Base-by-base conservation (phyloP, 2,113 vertebrate species). In the Oreocharis arfaki region DNA sequence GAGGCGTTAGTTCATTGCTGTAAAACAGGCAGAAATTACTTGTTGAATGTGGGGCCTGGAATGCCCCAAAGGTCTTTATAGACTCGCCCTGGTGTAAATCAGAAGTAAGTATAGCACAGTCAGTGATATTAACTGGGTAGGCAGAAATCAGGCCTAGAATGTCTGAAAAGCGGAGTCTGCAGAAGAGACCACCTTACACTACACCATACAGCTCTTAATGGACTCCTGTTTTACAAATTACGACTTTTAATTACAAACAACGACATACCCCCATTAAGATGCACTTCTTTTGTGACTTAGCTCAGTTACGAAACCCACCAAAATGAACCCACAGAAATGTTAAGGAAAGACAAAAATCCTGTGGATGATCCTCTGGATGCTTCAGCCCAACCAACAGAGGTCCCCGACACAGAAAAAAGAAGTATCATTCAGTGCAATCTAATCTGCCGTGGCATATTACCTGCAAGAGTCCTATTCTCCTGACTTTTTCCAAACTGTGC, bases 361-460 rank as follows among this genome's bases (percentile, higher is more conserved):
- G 13, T 9, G 28, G 28, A 37, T 21, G 20, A 49, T 9, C 30
- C 32, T 76, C 74, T 57, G 1, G 3, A 44, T 0, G 0, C 50
- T 18, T 53, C 11, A 37, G 39, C 39, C 46, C 33, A 55, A 73
- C 2, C 20, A 42, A 37, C 15, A 2, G 4, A 80, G 41, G 32
- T 12, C 27, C 21, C 19, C 1, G 2, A 63, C 16, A 41, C 16
- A 61, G 35, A 68, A 42, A 69, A 60, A 49, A 41, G 10, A 41
- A 67, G 33, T 1, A 11, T 13, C 11, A 14, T 9, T 26, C 22
- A 49, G 39, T 1, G 1, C 27, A 59, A 26, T 16, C 35, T 32
- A 32, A 22, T 47, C 61, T 19, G 9, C 13, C 42, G 56, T 21
- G 37, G 33, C 24, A 12, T 9, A 12, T 49, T 30, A 52, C 49